A percentile compares a stretch with the other conserved stretches of the same genome.
phyloP scores from a whole-genome alignment of 2,888 invertebrate genomes.

The Caenorhabditis sp. region DNA sequence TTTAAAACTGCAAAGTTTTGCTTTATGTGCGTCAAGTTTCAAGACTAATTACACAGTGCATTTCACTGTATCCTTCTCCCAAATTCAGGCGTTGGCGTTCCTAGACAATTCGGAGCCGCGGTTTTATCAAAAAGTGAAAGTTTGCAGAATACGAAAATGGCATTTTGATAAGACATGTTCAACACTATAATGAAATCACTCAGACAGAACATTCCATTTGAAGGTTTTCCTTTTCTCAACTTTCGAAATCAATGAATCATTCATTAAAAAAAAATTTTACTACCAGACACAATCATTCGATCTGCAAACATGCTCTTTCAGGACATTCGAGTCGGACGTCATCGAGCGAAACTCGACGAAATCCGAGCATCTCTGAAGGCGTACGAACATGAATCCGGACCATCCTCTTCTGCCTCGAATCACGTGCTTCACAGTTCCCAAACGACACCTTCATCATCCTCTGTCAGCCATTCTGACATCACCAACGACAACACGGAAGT shows the following conservation, averaged over 20 bases:
- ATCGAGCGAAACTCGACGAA: constrained; percentile 80
- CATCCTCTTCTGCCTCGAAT: constrained; percentile 9
- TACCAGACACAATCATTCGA: background rate
- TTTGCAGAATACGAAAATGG: constrained; percentile 22
- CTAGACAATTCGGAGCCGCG: constrained; percentile 52
- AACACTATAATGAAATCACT: constrained; percentile 34
- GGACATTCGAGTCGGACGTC: constrained; percentile 77
- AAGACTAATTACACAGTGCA: too few species aligned
- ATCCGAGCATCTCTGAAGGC: constrained; percentile 79
- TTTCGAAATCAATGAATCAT: constrained; percentile 42
- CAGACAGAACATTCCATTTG: constrained; percentile 19
- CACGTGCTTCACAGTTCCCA: constrained; percentile 38
- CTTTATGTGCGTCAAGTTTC: too few species aligned
- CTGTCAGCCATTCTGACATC: constrained; percentile 52
- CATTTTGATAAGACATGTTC: constrained; percentile 38
- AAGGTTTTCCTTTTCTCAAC: background rate
- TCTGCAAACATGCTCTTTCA: constrained; percentile 49
- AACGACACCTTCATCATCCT: constrained; percentile 38
- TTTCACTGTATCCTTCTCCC: background rate
- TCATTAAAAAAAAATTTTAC: background rate
- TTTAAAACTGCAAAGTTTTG: too few species aligned
- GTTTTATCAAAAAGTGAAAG: constrained; percentile 41
- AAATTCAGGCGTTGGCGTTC: constrained; percentile 12
- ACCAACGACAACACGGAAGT: constrained; percentile 55
- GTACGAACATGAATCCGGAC: constrained; percentile 71